Base-by-base conservation (phyloP, 2,888 invertebrate species). In the Mylabris sibirica region DNA sequence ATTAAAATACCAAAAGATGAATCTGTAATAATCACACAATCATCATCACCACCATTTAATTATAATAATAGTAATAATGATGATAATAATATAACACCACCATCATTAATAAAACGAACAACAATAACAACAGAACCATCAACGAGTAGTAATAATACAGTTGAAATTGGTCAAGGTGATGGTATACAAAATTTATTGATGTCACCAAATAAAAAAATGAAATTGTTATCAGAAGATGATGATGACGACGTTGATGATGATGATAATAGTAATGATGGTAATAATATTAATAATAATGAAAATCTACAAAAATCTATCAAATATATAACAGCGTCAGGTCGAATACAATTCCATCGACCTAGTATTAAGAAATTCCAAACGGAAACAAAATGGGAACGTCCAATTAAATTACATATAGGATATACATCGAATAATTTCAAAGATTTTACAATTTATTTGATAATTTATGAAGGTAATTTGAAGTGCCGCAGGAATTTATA, bases 371-470 rank as follows among this genome's bases (percentile, higher is more conserved):
- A 84, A 69, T 74, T 82, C 41, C 72, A 88, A 86, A 69, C 76
- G 78, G 68, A 88, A 87, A 84, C 82, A 1, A 89, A 87, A 75
- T 91, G 90, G 90, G 87, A 87, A 71, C 84, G 90, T 66, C 88
- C 88, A 60, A 90, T 90, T 78, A 90, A 89, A 79, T 81, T 91
- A 63, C 89, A 90, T 82, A 87, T 90, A 17, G 89, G 89, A 34
- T 91, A 90, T 81, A 86, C 86, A 70, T 87, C 87, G 66, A 86
- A 86, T 11, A 87, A 87, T 78, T 78, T 86, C 66, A 88, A 88
- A 22, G 88, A 89, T 77, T 89, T 87, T 75, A 87, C 88, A 6
- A 88, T 91, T 76, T 89, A 90, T 86, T 84, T 86, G 69, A 86
- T 91, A 73, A 85, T 88, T 68, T 91, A 91, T 77, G 87, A 88